Evolutionary conservation across 2,113 vertebrate genomes (phyloP), one percentile per base, ranked within the genome.

Genomic region (Albula glossodonta): DNA sequence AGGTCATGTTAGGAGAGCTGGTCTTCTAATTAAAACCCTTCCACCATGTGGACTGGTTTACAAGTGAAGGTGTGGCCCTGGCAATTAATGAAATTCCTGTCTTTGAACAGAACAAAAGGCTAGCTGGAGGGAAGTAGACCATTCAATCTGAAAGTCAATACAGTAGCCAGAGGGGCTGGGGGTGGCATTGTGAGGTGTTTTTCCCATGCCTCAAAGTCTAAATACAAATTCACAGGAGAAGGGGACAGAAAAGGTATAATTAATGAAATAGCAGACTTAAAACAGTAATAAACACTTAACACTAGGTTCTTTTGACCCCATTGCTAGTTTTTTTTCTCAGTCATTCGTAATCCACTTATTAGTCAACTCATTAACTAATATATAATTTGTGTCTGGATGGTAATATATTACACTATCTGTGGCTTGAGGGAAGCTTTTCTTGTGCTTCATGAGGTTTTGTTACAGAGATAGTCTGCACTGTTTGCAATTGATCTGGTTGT

Each of bases 101-200:
- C 74, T 78, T 84, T 79, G n/a, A 56, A 51, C 56, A 78, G 25
- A 51, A 78, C 70, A 84, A 84, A 84, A 48, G 74, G 12, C 74
- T n/a, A 56, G 56, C 70, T 17, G n/a, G 60, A 31, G 83, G 78
- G 48, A 56, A 84, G 70, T 17, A 9, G 83, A 52, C 31, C n/a
- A 49, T 56, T 31, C 51, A 25, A 51, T 17, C 70, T 31, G 70
- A 74, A 74, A 74, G 70, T 31, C 70, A 74, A 74, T 74, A 74
- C 70, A 74, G 17, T 10, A 25, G 70, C 70, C n/a, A 9, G n/a
- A n/a, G 70, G 70, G 70, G 2, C 6, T 22, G 70, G 70, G 25
- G 70, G 60, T 63, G n/a, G 5, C 70, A 31, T 74, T 74, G 70
- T 74, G n/a, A 31, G 22, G 70, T 9, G 8, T 11, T n/a, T 74